These are phyloP conservation scores for Erebia epiphron DNA, from an alignment of 2,888 invertebrate genomes.

Conservation along the genomic window DNA sequence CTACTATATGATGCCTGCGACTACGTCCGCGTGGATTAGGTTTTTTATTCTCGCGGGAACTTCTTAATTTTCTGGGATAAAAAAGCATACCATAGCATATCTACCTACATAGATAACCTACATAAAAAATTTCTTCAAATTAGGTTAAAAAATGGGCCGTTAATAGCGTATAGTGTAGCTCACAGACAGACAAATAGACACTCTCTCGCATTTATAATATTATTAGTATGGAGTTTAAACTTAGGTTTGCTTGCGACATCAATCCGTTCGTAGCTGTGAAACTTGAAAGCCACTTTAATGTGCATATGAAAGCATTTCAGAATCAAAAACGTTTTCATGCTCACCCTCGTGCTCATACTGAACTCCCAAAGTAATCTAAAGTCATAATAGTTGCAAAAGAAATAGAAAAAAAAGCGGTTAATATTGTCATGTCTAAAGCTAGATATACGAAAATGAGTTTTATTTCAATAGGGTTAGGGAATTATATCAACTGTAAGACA, in stretches of 20 bases:
- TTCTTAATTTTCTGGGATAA: too few species aligned
- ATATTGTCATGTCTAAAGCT: background rate
- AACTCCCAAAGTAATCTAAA: conserved; percentile 33
- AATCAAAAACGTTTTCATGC: background rate
- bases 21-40: too few species aligned
- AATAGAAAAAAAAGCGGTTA: background rate
- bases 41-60: too few species aligned
- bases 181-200: too few species aligned
- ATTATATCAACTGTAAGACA: background rate
- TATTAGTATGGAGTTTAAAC: too few species aligned
- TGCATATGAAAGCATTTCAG: conserved; percentile 12
- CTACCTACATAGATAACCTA: too few species aligned
- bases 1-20: background rate
- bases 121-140: too few species aligned
- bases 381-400: conserved; percentile 27
- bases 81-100: too few species aligned
- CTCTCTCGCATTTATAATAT: too few species aligned
- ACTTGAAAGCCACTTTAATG: conserved; percentile 6
- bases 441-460: background rate
- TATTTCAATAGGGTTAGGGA: background rate
- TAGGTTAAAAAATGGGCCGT: too few species aligned
- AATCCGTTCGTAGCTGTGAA: conserved; percentile 3
- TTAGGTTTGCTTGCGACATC: background rate
- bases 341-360: conserved; percentile 9
- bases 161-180: too few species aligned